Evolutionary conservation across 2,113 vertebrate genomes (phyloP).

Genomic region (Daubentonia madagascariensis): DNA sequence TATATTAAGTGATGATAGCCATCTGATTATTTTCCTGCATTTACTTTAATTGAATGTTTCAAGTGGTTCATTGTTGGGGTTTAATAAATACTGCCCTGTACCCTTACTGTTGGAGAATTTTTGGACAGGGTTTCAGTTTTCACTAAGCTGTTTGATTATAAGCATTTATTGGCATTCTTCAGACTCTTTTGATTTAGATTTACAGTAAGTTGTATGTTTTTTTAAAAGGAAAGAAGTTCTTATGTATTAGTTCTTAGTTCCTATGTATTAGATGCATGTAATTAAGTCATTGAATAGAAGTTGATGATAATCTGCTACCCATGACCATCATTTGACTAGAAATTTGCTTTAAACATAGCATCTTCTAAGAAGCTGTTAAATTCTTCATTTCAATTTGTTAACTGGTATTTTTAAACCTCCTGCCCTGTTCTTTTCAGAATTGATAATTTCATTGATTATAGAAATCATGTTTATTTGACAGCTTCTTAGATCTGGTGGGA

Average conservation of each 20-base stretch:
- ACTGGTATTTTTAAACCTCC: conserved; percentile 33
- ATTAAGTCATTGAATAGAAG: neutral
- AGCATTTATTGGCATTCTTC: neutral
- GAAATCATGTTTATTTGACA: conserved; percentile 58
- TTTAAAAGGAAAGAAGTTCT: neutral
- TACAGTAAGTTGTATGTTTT: conserved; percentile 5
- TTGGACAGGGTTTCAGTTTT: conserved; percentile 13
- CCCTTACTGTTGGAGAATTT: conserved; percentile 9
- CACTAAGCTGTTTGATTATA: neutral
- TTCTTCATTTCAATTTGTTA: conserved; percentile 63
- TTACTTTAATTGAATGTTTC: conserved; percentile 16
- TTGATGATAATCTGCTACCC: neutral
- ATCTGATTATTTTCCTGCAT: conserved; percentile 9
- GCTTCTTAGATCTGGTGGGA: conserved; percentile 74
- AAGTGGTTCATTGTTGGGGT: neutral
- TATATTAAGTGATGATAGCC: neutral
- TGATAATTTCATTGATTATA: conserved; percentile 55
- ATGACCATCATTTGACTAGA: conserved; percentile 70
- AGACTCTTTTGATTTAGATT: conserved; percentile 30
- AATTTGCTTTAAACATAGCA: conserved; percentile 77
- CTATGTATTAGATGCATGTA: neutral
- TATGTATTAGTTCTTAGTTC: neutral
- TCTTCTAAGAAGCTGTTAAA: conserved; percentile 75
- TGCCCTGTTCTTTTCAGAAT: conserved; percentile 6
- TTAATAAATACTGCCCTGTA: conserved; percentile 23